Base-by-base conservation (phyloP, 1,140 invertebrate species). In the Lordiphosa collinella region DNA sequence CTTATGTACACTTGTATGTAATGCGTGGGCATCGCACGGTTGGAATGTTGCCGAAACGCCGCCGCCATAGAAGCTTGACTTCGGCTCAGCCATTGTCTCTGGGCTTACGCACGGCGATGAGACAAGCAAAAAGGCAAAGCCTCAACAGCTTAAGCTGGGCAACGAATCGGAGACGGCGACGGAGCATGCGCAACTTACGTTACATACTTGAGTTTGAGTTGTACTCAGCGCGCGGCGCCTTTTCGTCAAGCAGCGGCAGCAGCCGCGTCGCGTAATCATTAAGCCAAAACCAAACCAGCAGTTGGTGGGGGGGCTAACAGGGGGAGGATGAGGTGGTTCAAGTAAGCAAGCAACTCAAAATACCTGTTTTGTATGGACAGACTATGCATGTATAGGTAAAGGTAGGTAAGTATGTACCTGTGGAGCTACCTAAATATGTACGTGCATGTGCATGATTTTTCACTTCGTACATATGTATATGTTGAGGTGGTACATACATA, bases 241-340 rank as follows among this genome's bases (percentile, higher is more conserved):
- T 60, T 69, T 55, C 61, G 51, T 65, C 61, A 69, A 52, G 44
- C 44, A 38, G 29, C 54, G 34, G 35, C 51, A 36, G 51, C 51
- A 51, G 38, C 54, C 53, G 65, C 65, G 56, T 68, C 66, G 57
- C 66, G 66, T 69, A 60, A 69, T 69, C 56, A 60, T 60, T 65
- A 69, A 69, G 55, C 25, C 54, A 50, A 52, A 32, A 51, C 54
- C 36, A 35, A 16, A 51, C 54, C 36, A 35, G 12, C 12, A 16
- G 12, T 12, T 29, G 32, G 41, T 14, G 36, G 13, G 22, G 16
- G 34, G 22, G 18, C 18, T 12, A 25, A 37, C 16, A 38, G 34
- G 34, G 11, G 4, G 11, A 35, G 54, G 13, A 11, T 8, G 48
- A 34, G 48, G 47, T 11, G 11, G 9, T 36, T 36, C 22, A 14